Evolutionary conservation across 2,797 vertebrate species (phyloP).

Genomic region (Smutsia temminckii): DNA sequence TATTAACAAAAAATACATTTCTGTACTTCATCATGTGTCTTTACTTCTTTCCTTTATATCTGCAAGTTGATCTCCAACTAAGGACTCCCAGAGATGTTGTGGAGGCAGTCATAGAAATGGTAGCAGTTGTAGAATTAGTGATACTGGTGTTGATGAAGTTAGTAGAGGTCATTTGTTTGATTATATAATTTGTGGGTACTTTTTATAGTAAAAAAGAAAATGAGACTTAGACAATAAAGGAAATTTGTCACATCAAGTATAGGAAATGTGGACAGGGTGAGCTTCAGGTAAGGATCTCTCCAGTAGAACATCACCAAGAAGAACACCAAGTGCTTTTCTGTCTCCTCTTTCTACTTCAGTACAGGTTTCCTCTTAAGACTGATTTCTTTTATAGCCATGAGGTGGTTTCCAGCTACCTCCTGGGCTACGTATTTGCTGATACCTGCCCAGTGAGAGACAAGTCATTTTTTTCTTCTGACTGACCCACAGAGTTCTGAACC

Average conservation of each 20-base stretch:
- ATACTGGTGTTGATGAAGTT: background rate
- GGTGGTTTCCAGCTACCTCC: background rate
- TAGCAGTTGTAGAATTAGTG: background rate
- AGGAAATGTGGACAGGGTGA: background rate
- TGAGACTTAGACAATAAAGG: background rate
- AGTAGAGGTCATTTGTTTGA: background rate
- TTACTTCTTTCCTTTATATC: background rate
- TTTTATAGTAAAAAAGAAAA: background rate
- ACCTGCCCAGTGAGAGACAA: background rate
- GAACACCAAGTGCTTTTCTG: background rate
- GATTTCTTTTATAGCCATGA: background rate
- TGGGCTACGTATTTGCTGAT: background rate
- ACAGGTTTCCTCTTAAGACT: background rate
- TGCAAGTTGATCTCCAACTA: background rate
- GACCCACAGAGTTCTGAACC: background rate
- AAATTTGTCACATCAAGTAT: background rate
- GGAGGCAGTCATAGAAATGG: background rate
- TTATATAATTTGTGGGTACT: background rate
- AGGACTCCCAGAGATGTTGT: background rate
- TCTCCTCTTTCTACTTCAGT: background rate
- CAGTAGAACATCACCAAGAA: background rate
- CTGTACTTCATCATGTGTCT: background rate
- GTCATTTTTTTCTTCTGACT: background rate
- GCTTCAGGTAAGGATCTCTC: background rate
- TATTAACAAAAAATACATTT: background rate